These are phyloP conservation scores for Sphaeramia orbicularis DNA, from an alignment of 2,797 vertebrate genomes.

Conservation along the genomic window DNA sequence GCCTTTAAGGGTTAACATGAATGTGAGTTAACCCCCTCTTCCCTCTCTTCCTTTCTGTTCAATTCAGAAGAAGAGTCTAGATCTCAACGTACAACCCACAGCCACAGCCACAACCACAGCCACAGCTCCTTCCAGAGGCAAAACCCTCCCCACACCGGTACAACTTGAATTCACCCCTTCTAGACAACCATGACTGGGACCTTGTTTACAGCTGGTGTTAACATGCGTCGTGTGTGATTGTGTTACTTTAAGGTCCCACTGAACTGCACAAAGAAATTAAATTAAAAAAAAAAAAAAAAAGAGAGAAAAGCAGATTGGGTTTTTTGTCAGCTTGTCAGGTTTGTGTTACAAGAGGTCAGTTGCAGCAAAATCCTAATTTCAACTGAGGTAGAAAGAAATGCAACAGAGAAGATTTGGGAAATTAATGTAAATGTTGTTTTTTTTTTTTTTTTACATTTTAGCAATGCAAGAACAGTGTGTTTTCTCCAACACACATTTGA, in stretches of 20 bases:
- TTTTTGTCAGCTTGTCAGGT: too few relatives aligned
- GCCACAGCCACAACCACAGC: conserved; percentile 84
- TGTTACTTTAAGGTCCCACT: conserved; percentile 36
- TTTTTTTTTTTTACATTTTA: too few relatives aligned
- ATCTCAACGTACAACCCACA: conserved; percentile 89
- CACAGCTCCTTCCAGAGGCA: conserved; percentile 94
- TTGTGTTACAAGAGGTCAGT: too few relatives aligned
- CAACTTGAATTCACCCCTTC: conserved; percentile 84
- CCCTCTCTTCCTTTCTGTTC: conserved; percentile 76
- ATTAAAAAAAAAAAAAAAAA: conserved; percentile 27
- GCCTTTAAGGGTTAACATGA: conserved; percentile 46
- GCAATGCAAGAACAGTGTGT: too few relatives aligned
- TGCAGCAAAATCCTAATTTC: too few relatives aligned
- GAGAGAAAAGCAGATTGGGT: too few relatives aligned
- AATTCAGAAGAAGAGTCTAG: conserved; percentile 96
- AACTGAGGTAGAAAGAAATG: too few relatives aligned
- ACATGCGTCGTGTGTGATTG: conserved; percentile 49
- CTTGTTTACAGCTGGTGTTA: conserved; percentile 65
- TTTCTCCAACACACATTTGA: too few relatives aligned
- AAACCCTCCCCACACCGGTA: conserved; percentile 96
- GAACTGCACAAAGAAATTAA: conserved; percentile 46
- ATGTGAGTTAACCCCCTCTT: conserved; percentile 66
- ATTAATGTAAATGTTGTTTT: too few relatives aligned
- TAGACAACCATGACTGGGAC: conserved; percentile 61
- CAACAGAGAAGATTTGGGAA: too few relatives aligned